Conservation (phyloP, 2,113 vertebrate genomes). For the Amphiprion ocellaris region DNA sequence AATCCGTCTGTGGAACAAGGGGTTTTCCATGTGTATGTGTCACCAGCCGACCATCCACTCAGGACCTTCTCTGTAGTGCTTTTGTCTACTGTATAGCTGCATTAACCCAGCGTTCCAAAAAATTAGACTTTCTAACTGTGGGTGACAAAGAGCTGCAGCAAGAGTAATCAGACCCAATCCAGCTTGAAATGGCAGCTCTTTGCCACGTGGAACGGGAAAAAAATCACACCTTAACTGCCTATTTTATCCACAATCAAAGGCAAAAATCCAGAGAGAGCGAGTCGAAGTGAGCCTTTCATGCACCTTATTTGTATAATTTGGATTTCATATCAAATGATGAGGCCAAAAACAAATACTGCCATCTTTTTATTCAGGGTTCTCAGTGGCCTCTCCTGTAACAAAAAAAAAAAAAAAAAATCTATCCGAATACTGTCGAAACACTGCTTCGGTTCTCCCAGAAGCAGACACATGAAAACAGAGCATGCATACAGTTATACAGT, state of each 20-base stretch:
- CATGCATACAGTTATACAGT: conserved; percentile 2
- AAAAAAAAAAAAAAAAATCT: background rate
- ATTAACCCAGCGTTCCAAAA: conserved; percentile 30
- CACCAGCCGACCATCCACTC: conserved; percentile 67
- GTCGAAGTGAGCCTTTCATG: conserved; percentile 31
- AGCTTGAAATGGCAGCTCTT: conserved; percentile 10
- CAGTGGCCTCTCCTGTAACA: background rate
- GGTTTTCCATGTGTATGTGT: conserved; percentile 42
- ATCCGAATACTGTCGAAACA: conserved; percentile 6
- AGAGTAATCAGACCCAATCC: conserved; percentile 10
- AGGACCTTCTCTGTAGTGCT: conserved; percentile 62
- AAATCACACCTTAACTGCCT: conserved; percentile 31
- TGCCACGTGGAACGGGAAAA: conserved; percentile 17
- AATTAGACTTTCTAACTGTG: background rate
- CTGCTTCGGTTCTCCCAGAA: conserved; percentile 21
- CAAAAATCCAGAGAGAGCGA: conserved; percentile 17
- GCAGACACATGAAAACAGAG: conserved; percentile 29
- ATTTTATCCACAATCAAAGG: conserved; percentile 21
- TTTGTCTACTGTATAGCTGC: conserved; percentile 48
- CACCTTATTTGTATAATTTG: conserved; percentile 63
- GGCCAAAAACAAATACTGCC: conserved; percentile 63
- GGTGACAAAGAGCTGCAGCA: conserved; percentile 12
- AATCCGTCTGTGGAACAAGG: conserved; percentile 38
- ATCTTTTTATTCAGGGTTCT: conserved; percentile 56
- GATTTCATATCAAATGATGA: conserved; percentile 53